Evolutionary conservation across 2,888 invertebrate genomes (phyloP).

Genomic region (Lepidonotus clava): DNA sequence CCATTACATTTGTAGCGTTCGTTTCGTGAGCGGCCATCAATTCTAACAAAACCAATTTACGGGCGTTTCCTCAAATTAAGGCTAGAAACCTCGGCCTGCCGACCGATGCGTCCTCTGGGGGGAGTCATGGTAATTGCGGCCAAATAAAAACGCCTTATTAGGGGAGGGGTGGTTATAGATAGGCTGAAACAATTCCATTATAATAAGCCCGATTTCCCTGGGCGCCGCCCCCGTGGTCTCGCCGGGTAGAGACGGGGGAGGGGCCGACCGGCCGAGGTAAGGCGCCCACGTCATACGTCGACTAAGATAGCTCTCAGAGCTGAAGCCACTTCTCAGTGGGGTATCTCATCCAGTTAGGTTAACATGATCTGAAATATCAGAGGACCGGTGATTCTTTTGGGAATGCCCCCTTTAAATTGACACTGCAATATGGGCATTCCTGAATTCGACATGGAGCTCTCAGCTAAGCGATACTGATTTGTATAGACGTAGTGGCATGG

Average conservation of each 20-base stretch:
- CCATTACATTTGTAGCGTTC: background rate
- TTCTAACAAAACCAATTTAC: constrained; percentile 50
- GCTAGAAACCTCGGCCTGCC: constrained; percentile 44
- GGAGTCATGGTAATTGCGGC: constrained; percentile 13
- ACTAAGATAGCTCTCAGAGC: too few relatives aligned
- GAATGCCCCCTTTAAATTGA: too few relatives aligned
- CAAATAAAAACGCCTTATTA: constrained; percentile 31
- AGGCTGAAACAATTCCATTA: constrained; percentile 38
- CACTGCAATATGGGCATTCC: too few relatives aligned
- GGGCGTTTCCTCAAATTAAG: constrained; percentile 45
- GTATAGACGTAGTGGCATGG: too few relatives aligned
- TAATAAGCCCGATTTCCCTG: constrained; percentile 44
- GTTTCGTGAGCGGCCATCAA: constrained; percentile 2
- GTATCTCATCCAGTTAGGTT: too few relatives aligned
- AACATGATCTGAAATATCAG: too few relatives aligned
- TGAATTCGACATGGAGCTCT: too few relatives aligned
- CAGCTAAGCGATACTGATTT: too few relatives aligned
- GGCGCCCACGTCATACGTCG: background rate
- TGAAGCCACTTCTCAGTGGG: too few relatives aligned
- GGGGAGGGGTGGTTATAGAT: constrained; percentile 7
- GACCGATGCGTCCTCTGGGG: background rate
- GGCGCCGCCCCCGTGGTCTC: background rate
- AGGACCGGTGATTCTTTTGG: too few relatives aligned
- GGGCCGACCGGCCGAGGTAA: background rate
- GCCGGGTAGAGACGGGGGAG: background rate